phyloP scores from a whole-genome alignment of 2,888 invertebrate genomes.

The Formica aserva region DNA sequence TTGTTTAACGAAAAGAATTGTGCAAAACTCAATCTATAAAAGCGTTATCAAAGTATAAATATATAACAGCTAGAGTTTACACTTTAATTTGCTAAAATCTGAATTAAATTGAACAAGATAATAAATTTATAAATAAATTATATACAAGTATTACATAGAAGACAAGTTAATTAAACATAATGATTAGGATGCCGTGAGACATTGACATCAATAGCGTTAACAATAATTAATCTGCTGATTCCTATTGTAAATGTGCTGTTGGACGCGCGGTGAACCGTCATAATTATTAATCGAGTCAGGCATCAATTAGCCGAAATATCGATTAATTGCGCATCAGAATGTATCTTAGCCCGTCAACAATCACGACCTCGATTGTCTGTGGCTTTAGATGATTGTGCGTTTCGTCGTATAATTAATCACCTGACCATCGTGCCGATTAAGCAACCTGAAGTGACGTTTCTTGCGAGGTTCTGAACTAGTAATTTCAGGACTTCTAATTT shows the following conservation, averaged over 20 bases:
- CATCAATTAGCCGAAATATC: constrained; percentile 80
- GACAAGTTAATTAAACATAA: neutral
- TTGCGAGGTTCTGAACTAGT: neutral
- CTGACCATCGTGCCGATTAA: constrained; percentile 15
- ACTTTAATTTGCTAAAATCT: neutral
- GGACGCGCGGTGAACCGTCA: constrained; percentile 58
- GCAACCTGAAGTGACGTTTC: constrained; percentile 26
- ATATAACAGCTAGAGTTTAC: neutral
- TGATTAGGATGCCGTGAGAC: neutral
- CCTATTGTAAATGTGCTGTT: constrained; percentile 50
- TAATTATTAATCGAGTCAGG: constrained; percentile 81
- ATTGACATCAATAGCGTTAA: neutral
- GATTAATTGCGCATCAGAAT: constrained; percentile 78
- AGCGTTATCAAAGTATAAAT: neutral
- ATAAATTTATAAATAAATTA: neutral
- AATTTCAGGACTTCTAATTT: constrained; percentile 4
- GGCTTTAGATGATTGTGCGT: constrained; percentile 75
- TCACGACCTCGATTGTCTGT: constrained; percentile 68
- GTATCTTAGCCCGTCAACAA: constrained; percentile 60
- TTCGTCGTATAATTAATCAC: constrained; percentile 76
- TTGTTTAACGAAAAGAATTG: constrained; percentile 19
- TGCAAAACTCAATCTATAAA: neutral
- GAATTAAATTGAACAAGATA: neutral
- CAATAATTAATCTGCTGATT: constrained; percentile 39
- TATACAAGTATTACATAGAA: neutral